phyloP scores from a whole-genome alignment of 2,113 vertebrate species.

The Mormyrus lacerda region DNA sequence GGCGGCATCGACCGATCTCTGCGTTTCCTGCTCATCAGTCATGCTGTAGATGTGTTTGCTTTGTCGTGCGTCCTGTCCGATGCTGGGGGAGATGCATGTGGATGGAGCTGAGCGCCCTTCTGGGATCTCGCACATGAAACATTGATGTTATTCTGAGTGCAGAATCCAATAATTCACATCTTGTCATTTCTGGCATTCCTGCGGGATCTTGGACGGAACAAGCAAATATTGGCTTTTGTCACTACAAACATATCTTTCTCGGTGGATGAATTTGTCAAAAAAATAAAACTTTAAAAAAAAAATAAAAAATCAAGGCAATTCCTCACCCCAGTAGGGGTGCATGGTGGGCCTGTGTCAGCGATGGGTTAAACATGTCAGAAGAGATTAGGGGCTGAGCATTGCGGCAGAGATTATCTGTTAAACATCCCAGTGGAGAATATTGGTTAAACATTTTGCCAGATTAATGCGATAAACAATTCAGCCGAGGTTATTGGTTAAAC shows the following conservation, averaged over 20 bases:
- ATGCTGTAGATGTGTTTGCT: background rate
- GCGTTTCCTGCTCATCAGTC: background rate
- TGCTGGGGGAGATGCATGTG: background rate
- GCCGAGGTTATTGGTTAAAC: background rate
- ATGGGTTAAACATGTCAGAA: background rate
- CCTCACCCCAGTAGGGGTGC: background rate
- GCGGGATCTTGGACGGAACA: constrained; percentile 49
- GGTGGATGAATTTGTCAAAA: constrained; percentile 52
- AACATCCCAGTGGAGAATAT: background rate
- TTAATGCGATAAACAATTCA: too few relatives aligned
- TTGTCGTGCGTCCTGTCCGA: background rate
- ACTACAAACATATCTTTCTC: constrained; percentile 29
- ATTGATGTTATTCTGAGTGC: constrained; percentile 42
- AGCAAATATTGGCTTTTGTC: constrained; percentile 39
- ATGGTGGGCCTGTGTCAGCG: background rate
- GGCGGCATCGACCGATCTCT: constrained; percentile 24
- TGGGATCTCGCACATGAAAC: background rate
- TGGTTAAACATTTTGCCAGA: too few relatives aligned
- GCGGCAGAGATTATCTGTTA: background rate
- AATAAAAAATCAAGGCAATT: background rate
- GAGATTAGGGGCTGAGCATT: background rate
- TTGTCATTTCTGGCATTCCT: constrained; percentile 51
- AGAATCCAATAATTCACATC: constrained; percentile 40
- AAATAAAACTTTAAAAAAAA: constrained; percentile 23
- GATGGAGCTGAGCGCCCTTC: background rate